These are phyloP conservation scores for Esox masquinongy DNA, from an alignment of 2,797 vertebrate genomes.

Conservation along the genomic window DNA sequence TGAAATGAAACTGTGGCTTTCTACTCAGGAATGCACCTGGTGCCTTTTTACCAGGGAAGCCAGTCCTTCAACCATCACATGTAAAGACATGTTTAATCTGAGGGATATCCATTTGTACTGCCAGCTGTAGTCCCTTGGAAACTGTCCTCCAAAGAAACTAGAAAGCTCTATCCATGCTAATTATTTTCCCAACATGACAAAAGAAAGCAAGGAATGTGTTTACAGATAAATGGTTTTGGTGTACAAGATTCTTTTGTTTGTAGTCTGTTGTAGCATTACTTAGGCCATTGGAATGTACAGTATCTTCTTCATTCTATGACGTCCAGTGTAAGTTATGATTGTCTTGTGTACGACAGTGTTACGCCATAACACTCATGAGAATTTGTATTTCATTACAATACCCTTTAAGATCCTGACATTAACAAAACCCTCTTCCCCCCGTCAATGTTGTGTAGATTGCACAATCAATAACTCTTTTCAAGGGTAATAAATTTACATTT, in stretches of 20 bases:
- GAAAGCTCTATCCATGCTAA: slow-evolving; percentile 14
- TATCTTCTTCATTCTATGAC: background rate
- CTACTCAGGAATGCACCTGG: slow-evolving; percentile 24
- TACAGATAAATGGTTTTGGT: background rate
- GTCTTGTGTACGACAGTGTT: background rate
- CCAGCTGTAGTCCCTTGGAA: slow-evolving; percentile 35
- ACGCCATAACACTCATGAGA: background rate
- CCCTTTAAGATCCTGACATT: slow-evolving; percentile 1
- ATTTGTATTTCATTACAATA: background rate
- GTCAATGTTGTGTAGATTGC: background rate
- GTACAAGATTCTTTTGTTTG: background rate
- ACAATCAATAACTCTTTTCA: background rate
- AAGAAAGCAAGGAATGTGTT: background rate
- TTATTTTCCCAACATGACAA: slow-evolving; percentile 18
- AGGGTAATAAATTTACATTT: slow-evolving; percentile 2
- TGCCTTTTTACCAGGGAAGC: slow-evolving; percentile 36
- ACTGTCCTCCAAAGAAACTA: slow-evolving; percentile 14
- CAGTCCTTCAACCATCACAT: slow-evolving; percentile 20
- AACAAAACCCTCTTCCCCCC: background rate
- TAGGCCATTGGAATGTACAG: background rate
- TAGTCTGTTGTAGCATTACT: background rate
- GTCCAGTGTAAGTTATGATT: background rate
- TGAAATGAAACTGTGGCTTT: slow-evolving; percentile 27
- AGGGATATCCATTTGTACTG: slow-evolving; percentile 37
- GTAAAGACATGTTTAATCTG: slow-evolving; percentile 43